Conservation (phyloP, 2,888 invertebrate species). For the Terebella lapidaria region DNA sequence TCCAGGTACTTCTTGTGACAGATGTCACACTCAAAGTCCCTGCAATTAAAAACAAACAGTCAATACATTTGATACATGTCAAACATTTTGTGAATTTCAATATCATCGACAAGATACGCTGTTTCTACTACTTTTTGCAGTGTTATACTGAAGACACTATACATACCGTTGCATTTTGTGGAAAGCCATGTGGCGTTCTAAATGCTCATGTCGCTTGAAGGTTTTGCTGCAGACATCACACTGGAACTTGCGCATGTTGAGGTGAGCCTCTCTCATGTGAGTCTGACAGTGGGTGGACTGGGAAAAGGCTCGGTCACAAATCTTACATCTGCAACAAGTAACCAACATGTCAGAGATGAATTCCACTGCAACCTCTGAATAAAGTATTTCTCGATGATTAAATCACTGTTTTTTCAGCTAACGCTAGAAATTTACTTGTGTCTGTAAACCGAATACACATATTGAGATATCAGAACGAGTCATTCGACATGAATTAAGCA, state of each 20-base stretch:
- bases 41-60: conserved; percentile 1
- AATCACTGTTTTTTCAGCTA: too few relatives aligned
- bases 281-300: conserved; percentile 5
- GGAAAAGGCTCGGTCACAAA: not conserved
- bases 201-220: conserved; percentile 3
- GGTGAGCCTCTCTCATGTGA: not conserved
- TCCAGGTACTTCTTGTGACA: conserved; percentile 8
- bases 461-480: too few relatives aligned
- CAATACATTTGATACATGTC: not conserved
- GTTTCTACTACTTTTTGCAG: too few relatives aligned
- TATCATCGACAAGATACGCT: too few relatives aligned
- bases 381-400: not conserved
- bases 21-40: conserved; percentile 5
- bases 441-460: too few relatives aligned
- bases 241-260: not conserved
- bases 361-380: too few relatives aligned
- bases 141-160: too few relatives aligned
- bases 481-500: too few relatives aligned
- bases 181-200: not conserved
- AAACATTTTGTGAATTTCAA: not conserved
- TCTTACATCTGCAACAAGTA: conserved; percentile 1
- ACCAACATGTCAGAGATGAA: not conserved
- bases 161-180: not conserved
- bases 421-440: not conserved
- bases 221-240: conserved; percentile 1